Evolutionary conservation across 2,797 vertebrate species (phyloP).

Genomic region (Tapirus indicus): DNA sequence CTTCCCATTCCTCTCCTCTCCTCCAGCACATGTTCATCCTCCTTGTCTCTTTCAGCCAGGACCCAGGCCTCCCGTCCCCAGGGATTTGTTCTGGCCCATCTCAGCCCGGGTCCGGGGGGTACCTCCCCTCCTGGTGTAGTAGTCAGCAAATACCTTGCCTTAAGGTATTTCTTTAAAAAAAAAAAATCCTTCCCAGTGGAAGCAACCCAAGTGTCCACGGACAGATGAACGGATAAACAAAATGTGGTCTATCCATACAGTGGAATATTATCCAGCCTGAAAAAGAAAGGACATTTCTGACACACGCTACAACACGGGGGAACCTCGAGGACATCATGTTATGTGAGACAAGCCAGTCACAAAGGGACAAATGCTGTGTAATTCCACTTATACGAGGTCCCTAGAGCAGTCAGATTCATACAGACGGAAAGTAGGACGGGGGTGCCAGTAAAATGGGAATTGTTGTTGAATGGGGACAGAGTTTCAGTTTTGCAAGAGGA

Average conservation of each 20-base stretch:
- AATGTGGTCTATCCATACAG: fast-evolving
- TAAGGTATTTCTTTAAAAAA: background rate
- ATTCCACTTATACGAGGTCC: background rate
- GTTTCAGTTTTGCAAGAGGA: background rate
- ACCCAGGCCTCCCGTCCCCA: background rate
- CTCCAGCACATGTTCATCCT: background rate
- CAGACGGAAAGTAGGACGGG: background rate
- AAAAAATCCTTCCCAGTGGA: background rate
- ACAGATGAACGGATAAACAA: background rate
- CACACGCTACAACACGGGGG: background rate
- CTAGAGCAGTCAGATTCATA: fast-evolving
- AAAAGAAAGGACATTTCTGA: background rate
- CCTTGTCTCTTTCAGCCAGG: background rate
- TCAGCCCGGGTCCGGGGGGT: background rate
- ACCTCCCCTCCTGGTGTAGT: too few species aligned
- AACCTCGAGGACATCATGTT: background rate
- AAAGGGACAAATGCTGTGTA: fast-evolving
- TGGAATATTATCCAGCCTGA: background rate
- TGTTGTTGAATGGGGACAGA: background rate
- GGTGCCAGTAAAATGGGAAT: too few species aligned
- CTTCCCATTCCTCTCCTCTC: background rate
- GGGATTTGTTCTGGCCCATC: background rate
- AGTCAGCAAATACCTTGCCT: background rate
- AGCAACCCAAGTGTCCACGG: background rate
- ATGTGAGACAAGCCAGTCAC: background rate